Evolutionary conservation across 2,888 invertebrate genomes (phyloP), one percentile per base, ranked within the genome.

Genomic region (Drosophila eohydei): DNA sequence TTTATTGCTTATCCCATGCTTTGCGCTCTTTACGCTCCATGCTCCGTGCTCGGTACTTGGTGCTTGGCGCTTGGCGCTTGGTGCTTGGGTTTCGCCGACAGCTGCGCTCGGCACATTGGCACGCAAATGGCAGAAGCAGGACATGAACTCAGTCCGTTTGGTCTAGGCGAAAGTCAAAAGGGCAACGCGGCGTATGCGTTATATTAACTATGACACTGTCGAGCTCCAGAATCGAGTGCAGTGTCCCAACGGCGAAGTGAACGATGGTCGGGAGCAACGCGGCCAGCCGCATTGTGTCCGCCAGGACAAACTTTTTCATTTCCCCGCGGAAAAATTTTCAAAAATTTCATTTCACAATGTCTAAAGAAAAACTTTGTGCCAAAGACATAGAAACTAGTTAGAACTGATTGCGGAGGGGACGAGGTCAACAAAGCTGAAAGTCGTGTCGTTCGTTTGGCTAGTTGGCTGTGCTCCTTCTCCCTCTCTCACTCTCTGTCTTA

Each of bases 1-100:
- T 90, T 91, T 91, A 90, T 89, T 91, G 89, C 91, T 91, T 90
- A 89, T 91, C 89, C 89, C 74, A 87, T 81, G 89, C 84, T 83
- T 76, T 72, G 75, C 78, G 46, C 63, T 74, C 65, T 40, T 54
- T 34, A 50, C 34, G 50, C 54, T 61, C 54, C 41, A 43, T 56
- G 60, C 56, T 67, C 41, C n/a, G 32, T 51, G 59, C 38, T 54
- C 60, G 40, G 50, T 46, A n/a, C 51, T 36, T n/a, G 26, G 55
- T 61, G 62, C 48, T 63, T 28, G 28, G 55, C 44, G 59, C 38
- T 60, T 16, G 14, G 8, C 57, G 58, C 46, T 56, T 66, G 52
- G 64, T 36, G 41, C 50, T 28, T 60, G 44, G 71, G 56, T 43
- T 61, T 57, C 66, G 71, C 50, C 74, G 64, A 74, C 88, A 83